A percentile compares a stretch with the other conserved stretches of the same genome.
Evolutionary conservation across 37 sponge, comb jelly and placozoan genomes (phyloP).

Genomic region (Corticium candelabrum): DNA sequence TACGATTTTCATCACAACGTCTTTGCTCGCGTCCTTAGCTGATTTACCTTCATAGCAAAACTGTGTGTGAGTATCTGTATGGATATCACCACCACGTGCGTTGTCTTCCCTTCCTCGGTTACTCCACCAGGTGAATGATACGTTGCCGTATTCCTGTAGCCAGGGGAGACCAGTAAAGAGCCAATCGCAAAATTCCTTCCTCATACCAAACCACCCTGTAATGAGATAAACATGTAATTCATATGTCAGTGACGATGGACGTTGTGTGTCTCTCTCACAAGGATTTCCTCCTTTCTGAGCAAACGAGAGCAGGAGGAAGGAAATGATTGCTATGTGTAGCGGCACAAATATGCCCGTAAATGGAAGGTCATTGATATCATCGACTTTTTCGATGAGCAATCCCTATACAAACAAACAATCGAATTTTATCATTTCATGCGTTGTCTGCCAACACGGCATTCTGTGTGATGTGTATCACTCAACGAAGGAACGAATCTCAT

Average conservation of each 20-base stretch:
- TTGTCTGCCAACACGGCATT: too few relatives aligned
- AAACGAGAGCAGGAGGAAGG: background rate
- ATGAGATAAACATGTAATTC: background rate
- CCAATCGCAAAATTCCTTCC: background rate
- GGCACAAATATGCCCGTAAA: background rate
- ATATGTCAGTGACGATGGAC: background rate
- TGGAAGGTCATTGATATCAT: background rate
- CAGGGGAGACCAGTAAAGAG: background rate
- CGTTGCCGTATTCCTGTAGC: background rate
- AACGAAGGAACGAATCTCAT: background rate
- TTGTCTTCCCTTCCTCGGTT: too few relatives aligned
- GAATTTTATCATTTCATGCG: too few relatives aligned
- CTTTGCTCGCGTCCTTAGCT: background rate
- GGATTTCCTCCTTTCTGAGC: background rate
- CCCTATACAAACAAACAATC: background rate
- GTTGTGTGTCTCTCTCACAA: background rate
- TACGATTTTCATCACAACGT: background rate
- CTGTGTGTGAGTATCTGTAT: too few relatives aligned
- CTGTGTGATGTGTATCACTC: background rate
- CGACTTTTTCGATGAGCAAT: background rate
- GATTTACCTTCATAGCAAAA: background rate
- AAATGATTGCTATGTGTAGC: background rate
- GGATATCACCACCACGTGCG: too few relatives aligned
- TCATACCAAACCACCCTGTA: constrained; percentile 2
- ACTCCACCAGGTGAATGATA: too few relatives aligned